Evolutionary conservation across 92 coral and sea anemone species (phyloP).

Genomic region (Epizoanthus rinbou): DNA sequence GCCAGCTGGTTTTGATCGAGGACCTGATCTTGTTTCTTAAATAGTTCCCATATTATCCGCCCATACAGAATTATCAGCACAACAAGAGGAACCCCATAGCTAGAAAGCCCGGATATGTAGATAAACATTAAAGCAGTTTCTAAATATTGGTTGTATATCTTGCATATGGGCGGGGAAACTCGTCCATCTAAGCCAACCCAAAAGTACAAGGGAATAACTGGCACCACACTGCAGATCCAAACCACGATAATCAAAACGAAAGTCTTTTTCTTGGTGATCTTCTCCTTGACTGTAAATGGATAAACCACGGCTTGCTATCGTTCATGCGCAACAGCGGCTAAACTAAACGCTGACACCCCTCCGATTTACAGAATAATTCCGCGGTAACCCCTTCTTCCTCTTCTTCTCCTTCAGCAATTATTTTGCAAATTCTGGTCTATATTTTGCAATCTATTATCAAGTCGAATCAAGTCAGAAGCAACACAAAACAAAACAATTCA

Average conservation of each 20-base stretch:
- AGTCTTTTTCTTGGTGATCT: slow-evolving; percentile 7
- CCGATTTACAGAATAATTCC: too few species aligned
- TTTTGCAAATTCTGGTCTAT: too few species aligned
- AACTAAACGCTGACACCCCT: too few species aligned
- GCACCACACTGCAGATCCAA: background rate
- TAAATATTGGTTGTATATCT: background rate
- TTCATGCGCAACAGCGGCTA: too few species aligned
- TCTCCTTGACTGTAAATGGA: too few species aligned
- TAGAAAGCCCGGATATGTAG: background rate
- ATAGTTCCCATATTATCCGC: background rate
- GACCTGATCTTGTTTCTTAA: background rate
- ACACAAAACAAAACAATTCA: too few species aligned
- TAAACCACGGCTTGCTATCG: too few species aligned
- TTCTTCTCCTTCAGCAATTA: too few species aligned
- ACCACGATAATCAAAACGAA: background rate
- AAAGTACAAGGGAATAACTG: background rate
- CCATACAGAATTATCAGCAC: background rate
- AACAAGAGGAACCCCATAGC: background rate
- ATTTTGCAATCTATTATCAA: too few species aligned
- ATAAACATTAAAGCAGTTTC: too few species aligned
- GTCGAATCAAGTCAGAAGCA: too few species aligned
- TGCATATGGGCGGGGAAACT: background rate
- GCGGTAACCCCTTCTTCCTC: too few species aligned
- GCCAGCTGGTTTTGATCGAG: background rate
- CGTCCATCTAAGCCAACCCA: background rate